Conservation (phyloP, 1,140 invertebrate species). For the Mesaphorura yosii region DNA sequence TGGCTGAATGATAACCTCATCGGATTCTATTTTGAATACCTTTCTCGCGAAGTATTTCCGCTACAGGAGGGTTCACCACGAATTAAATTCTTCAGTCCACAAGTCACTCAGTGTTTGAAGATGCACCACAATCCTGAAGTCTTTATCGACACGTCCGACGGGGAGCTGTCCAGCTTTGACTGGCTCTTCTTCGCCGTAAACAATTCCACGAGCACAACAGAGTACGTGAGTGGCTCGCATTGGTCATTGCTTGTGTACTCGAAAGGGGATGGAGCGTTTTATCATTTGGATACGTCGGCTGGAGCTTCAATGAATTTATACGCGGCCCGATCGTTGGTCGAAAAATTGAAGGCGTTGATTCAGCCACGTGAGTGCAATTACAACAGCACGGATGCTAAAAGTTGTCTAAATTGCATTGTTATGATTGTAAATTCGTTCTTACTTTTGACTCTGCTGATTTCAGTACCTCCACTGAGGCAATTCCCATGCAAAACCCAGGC, state of each 20-base stretch:
- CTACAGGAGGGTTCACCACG: neutral
- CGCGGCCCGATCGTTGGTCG: too few relatives aligned
- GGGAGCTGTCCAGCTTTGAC: neutral
- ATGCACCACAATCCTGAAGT: neutral
- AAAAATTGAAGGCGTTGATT: too few relatives aligned
- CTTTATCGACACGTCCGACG: neutral
- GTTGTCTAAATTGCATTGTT: too few relatives aligned
- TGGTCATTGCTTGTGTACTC: conserved; percentile 5
- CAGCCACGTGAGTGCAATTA: too few relatives aligned
- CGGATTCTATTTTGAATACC: conserved; percentile 1
- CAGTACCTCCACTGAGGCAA: too few relatives aligned
- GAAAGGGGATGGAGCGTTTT: neutral
- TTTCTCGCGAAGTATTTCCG: neutral
- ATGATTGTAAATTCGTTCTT: too few relatives aligned
- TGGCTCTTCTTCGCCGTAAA: conserved; percentile 5
- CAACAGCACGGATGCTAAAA: too few relatives aligned
- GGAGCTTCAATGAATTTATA: too few relatives aligned
- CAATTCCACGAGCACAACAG: neutral
- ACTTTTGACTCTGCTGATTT: too few relatives aligned
- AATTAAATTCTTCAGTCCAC: neutral
- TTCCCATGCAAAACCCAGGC: neutral
- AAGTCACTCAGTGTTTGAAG: neutral
- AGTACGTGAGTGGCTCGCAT: neutral
- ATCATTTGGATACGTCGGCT: neutral
- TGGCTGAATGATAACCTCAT: neutral